Conservation (phyloP, 2,113 vertebrate species). For the Dissostichus mawsoni region DNA sequence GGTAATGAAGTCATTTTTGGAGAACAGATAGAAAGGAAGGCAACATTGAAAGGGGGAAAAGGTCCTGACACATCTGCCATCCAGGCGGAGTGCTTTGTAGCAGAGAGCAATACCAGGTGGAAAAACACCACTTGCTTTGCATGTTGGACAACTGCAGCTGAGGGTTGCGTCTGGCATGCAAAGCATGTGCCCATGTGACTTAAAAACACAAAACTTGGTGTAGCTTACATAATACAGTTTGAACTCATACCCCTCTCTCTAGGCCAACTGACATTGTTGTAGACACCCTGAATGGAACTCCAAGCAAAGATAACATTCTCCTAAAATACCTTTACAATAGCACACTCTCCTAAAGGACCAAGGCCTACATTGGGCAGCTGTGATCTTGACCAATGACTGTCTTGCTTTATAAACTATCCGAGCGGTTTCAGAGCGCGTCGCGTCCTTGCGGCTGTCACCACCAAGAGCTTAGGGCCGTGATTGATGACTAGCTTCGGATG, state of each 20-base stretch:
- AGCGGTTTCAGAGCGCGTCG: constrained; percentile 25
- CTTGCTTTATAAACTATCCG: constrained; percentile 46
- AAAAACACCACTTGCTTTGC: constrained; percentile 52
- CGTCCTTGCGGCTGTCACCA: constrained; percentile 74
- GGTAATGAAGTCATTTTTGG: not conserved
- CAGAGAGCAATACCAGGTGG: constrained; percentile 28
- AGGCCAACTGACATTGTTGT: not conserved
- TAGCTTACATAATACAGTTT: constrained; percentile 6
- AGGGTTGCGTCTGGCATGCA: constrained; percentile 37
- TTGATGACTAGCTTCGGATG: constrained; percentile 74
- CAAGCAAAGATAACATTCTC: not conserved
- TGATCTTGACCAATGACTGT: constrained; percentile 29
- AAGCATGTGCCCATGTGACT: constrained; percentile 17
- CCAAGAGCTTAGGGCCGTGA: constrained; percentile 62
- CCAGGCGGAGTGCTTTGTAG: constrained; percentile 6
- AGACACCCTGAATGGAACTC: not conserved
- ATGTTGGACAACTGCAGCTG: constrained; percentile 30
- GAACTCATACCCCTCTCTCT: not conserved
- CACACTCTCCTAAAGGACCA: constrained; percentile 7
- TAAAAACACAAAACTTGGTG: not conserved
- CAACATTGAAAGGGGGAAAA: not conserved
- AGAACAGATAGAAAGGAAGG: not conserved
- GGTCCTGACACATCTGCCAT: constrained; percentile 2
- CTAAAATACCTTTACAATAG: constrained; percentile 18
- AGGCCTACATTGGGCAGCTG: not conserved